Percentiles rank a stretch among this genome's conserved stretches.
These are phyloP conservation scores for Melanostoma scalare DNA, from an alignment of 2,888 invertebrate species.

Conservation along the genomic window DNA sequence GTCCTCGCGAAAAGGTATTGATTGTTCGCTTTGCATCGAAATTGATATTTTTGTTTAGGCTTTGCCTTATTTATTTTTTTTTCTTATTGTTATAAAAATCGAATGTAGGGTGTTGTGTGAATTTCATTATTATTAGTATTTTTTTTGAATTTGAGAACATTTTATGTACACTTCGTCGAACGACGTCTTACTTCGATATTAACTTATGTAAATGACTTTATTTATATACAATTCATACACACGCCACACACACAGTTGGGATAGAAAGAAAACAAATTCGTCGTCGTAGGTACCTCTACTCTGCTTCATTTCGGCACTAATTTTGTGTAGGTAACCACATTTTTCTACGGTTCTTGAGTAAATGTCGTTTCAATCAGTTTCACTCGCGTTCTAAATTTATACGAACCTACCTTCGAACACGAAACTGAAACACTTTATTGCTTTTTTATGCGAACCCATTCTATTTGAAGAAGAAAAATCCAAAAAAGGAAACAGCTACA, in stretches of 20 bases:
- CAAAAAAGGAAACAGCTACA: neutral
- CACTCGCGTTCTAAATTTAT: constrained; percentile 11
- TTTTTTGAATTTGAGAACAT: too few relatives aligned
- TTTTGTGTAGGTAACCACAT: neutral
- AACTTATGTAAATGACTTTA: constrained; percentile 2
- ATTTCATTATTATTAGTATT: too few relatives aligned
- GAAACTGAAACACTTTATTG: constrained; percentile 21
- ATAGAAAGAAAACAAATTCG: too few relatives aligned
- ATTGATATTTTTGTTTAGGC: too few relatives aligned
- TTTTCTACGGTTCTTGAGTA: constrained; percentile 3
- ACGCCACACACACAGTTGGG: too few relatives aligned
- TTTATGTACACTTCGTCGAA: too few relatives aligned
- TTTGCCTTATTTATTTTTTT: too few relatives aligned
- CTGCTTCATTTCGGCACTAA: neutral
- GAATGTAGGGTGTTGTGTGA: too few relatives aligned
- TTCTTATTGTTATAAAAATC: too few relatives aligned
- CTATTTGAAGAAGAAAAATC: neutral
- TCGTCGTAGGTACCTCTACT: neutral
- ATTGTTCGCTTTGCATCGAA: too few relatives aligned
- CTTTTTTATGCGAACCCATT: neutral
- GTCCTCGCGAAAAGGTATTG: too few relatives aligned
- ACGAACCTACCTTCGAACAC: neutral
- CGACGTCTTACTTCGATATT: too few relatives aligned
- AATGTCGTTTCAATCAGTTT: constrained; percentile 28
- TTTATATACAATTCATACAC: neutral